Percentiles rank a stretch among this genome's conserved stretches.
phyloP scores from a whole-genome alignment of 2,888 invertebrate species.

The Meiosimyza decipiens region DNA sequence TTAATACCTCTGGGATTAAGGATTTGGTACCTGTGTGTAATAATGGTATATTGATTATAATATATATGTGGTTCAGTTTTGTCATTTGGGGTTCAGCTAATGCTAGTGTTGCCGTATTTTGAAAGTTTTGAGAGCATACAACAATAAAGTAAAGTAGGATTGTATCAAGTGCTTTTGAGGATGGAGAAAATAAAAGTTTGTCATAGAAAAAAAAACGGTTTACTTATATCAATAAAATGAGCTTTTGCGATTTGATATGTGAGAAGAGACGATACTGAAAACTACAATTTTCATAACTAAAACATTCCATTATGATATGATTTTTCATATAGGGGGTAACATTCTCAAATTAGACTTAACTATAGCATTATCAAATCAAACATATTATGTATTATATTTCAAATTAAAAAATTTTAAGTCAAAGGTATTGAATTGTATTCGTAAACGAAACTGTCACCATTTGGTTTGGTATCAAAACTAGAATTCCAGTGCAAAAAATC shows the following conservation, averaged over 20 bases:
- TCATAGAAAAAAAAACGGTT: neutral
- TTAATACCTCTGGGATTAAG: conserved; percentile 90
- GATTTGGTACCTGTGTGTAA: conserved; percentile 91
- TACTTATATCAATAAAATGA: neutral
- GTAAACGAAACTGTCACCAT: too few relatives aligned
- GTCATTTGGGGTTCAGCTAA: too few relatives aligned
- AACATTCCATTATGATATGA: neutral
- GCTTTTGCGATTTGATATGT: too few relatives aligned
- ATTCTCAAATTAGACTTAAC: too few relatives aligned
- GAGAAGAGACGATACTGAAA: neutral
- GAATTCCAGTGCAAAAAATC: neutral
- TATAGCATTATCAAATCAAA: too few relatives aligned
- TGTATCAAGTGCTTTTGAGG: neutral
- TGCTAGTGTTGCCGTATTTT: neutral
- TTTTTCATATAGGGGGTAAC: too few relatives aligned
- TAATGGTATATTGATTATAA: too few relatives aligned
- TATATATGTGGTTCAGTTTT: too few relatives aligned
- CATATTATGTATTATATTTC: too few relatives aligned
- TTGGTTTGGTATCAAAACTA: too few relatives aligned
- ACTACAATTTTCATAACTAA: neutral
- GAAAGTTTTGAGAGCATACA: neutral
- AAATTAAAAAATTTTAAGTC: too few relatives aligned
- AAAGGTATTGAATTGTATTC: too few relatives aligned
- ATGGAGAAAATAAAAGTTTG: neutral
- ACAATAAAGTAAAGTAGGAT: neutral